Base-by-base conservation (phyloP, 2,888 invertebrate genomes). In the Corbicula japonica region DNA sequence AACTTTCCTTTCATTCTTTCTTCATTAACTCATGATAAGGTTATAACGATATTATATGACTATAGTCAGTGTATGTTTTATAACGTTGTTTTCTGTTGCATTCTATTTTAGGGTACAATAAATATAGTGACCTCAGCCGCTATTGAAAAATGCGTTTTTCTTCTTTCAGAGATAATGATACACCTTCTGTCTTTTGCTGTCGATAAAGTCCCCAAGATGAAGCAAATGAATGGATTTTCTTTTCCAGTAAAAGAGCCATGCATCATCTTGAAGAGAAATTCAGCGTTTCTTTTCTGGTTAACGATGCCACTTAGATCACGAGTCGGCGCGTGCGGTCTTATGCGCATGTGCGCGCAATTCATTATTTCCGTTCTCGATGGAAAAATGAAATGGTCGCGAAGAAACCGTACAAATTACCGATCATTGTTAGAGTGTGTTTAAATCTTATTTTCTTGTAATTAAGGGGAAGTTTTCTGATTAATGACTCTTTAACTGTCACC, bases 261-360 rank as follows among this genome's bases (percentile, higher is more conserved):
- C 54, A 66, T 66, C 54, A 66, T 54, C 28, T 38, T 54, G 38
- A 66, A 54, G 15, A 35, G 41, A 35, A 38, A 38, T 52, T 41
- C 54, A 54, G 35, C 21, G 38, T 41, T 1, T 28, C 38, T 66
- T 66, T 66, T 38, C 66, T 32, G 28, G 30, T 34, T 71, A 81
- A 81, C 77, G 81, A 81, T 71, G 77, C 81, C 62, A 81, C 77
- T 81, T 81, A 74, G 44, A 52, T 54, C 68, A 61, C 61, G 48
- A 58, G 44, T 52, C 35, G 74, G 60, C 81, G 71, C 74, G 70
- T 74, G 77, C 34, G 74, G 21, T 63, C 26, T 32, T 61, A 71
- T 77, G 71, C 68, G 69, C 78, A 74, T 74, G 78, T 46, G 78
- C 48, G 69, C 48, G 32, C 44, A 63, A 60, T 58, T 76, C 80